Evolutionary conservation across 1,140 invertebrate species (phyloP).

Genomic region (Pemphigus obesinymphae): DNA sequence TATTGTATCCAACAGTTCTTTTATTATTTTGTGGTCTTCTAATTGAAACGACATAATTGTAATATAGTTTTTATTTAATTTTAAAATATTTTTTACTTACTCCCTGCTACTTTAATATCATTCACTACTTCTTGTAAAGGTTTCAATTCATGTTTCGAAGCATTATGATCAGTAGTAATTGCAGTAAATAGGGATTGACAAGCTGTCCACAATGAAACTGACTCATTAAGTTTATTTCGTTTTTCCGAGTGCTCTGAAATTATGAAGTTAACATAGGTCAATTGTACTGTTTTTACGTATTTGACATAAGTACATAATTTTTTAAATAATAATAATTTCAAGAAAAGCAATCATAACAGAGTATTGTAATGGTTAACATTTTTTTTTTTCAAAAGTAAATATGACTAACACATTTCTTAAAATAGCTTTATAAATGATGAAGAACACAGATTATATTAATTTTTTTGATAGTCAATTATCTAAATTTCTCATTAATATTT

Average conservation of each 20-base stretch:
- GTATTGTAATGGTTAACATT: too few relatives aligned
- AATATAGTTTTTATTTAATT: background rate
- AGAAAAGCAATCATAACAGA: too few relatives aligned
- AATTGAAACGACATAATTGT: constrained; percentile 48
- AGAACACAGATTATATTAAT: too few relatives aligned
- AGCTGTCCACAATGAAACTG: constrained; percentile 74
- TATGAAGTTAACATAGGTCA: constrained; percentile 41
- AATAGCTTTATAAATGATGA: too few relatives aligned
- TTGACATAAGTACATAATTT: too few relatives aligned
- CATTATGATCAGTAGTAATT: constrained; percentile 57
- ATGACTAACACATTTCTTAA: too few relatives aligned
- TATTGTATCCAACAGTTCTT: constrained; percentile 68
- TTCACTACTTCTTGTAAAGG: constrained; percentile 72
- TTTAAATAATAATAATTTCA: too few relatives aligned
- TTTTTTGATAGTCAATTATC: too few relatives aligned
- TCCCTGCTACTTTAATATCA: constrained; percentile 62
- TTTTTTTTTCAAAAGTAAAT: too few relatives aligned
- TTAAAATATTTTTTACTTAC: constrained; percentile 52
- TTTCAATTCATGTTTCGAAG: constrained; percentile 58
- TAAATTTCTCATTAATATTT: too few relatives aligned
- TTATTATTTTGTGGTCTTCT: constrained; percentile 65
- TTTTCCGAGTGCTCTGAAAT: constrained; percentile 24
- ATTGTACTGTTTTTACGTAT: too few relatives aligned
- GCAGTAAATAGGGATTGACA: constrained; percentile 77
- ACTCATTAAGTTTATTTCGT: background rate